phyloP scores from a whole-genome alignment of 2,888 invertebrate species.

The Herminia tarsipennalis region DNA sequence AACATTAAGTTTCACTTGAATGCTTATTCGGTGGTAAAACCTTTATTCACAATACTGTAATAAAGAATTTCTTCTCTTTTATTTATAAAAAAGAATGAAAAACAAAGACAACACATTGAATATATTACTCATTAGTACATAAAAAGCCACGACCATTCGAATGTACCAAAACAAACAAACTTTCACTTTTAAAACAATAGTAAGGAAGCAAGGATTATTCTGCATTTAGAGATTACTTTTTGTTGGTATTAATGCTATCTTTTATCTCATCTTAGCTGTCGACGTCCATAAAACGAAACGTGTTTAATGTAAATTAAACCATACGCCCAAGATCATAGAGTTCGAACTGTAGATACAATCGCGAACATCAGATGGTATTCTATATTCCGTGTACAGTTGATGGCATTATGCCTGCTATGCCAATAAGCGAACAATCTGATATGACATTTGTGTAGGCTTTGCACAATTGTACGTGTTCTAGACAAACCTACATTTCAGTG shows the following conservation, averaged over 20 bases:
- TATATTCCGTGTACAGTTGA: slow-evolving; percentile 13
- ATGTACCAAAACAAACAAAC: too few species aligned
- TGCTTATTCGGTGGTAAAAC: too few species aligned
- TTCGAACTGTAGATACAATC: slow-evolving; percentile 17
- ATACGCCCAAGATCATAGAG: neutral
- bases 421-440: slow-evolving; percentile 48
- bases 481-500: slow-evolving; percentile 18
- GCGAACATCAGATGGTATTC: slow-evolving; percentile 28
- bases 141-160: too few species aligned
- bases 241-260: slow-evolving; percentile 17
- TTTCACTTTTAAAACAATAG: too few species aligned
- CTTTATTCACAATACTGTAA: too few species aligned
- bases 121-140: too few species aligned
- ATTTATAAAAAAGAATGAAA: too few species aligned
- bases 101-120: too few species aligned
- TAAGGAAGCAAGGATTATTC: too few species aligned
- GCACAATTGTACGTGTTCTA: slow-evolving; percentile 34
- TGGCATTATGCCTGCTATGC: slow-evolving; percentile 36
- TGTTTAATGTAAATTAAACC: neutral
- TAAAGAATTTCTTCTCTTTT: too few species aligned
- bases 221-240: too few species aligned
- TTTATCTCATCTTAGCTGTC: slow-evolving; percentile 21
- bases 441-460: slow-evolving; percentile 45
- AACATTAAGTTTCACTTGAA: too few species aligned
- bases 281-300: slow-evolving; percentile 5